These are phyloP conservation scores for Pararge aegeria DNA, from an alignment of 1,140 invertebrate species.

Conservation along the genomic window DNA sequence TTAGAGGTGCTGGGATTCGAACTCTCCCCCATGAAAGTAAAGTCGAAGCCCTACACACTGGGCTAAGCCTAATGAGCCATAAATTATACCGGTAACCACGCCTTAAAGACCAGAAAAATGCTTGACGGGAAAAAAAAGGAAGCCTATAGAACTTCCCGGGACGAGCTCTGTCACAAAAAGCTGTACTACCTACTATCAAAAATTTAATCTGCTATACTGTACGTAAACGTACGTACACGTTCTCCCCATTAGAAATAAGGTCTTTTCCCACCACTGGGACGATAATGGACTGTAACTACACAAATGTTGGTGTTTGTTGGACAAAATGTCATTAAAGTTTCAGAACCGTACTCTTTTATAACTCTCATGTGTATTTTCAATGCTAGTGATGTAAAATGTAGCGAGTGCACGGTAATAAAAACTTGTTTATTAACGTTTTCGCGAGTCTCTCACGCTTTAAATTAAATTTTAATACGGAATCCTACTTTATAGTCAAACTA, in stretches of 20 bases:
- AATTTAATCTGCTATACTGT: no score
- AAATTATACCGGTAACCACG: no score
- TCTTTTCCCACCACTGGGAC: not conserved
- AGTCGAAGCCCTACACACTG: no score
- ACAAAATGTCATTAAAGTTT: not conserved
- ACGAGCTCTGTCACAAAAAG: no score
- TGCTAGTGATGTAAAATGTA: not conserved
- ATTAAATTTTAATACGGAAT: not conserved
- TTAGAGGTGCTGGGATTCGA: no score
- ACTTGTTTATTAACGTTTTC: not conserved
- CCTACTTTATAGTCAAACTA: not conserved
- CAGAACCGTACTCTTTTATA: not conserved
- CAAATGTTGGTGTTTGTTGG: not conserved
- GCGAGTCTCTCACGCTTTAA: not conserved
- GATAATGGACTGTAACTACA: not conserved
- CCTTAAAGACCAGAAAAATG: no score
- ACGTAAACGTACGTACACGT: not conserved
- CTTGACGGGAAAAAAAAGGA: no score
- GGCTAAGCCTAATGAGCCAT: no score
- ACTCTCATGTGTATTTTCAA: not conserved
- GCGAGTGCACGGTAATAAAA: not conserved
- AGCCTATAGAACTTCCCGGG: no score
- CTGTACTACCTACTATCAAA: no score
- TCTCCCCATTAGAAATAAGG: not conserved
- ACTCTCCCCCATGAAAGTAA: no score